Evolutionary conservation across 2,113 vertebrate species (phyloP).

Genomic region (Mus pahari): DNA sequence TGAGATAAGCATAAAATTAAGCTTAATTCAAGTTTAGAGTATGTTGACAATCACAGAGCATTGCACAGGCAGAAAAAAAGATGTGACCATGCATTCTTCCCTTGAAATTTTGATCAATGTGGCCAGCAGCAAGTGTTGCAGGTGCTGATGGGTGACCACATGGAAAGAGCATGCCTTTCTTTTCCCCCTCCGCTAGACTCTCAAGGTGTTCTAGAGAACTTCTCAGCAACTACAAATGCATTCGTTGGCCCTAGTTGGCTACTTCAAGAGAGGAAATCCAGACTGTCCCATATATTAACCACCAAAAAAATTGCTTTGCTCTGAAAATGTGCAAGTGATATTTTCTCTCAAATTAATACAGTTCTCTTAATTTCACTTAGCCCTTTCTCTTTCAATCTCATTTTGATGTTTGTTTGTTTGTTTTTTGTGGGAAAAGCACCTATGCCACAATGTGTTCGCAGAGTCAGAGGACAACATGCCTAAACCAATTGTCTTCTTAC

Average conservation of each 20-base stretch:
- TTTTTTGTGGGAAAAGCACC: neutral
- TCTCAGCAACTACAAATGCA: neutral
- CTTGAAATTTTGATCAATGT: neutral
- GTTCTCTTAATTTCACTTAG: neutral
- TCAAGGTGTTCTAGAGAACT: neutral
- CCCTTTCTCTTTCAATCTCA: neutral
- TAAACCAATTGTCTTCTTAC: neutral
- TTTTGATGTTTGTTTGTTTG: neutral
- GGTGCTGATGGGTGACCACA: fast-evolving
- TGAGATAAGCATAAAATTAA: slow-evolving; percentile 21
- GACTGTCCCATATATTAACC: neutral
- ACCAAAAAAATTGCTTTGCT: neutral
- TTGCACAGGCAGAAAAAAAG: neutral
- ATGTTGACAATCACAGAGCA: neutral
- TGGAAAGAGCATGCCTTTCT: neutral
- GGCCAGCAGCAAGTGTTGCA: neutral
- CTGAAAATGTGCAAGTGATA: slow-evolving; percentile 3
- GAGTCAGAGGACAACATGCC: neutral
- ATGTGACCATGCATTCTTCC: neutral
- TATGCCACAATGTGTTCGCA: no score
- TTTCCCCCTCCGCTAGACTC: neutral
- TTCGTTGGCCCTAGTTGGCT: neutral
- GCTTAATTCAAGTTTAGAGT: slow-evolving; percentile 18
- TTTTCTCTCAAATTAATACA: neutral
- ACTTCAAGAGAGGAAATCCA: neutral